Percentiles rank a stretch among this genome's conserved stretches.
These are phyloP conservation scores for Mythimna albipuncta DNA, from an alignment of 2,888 invertebrate species.

Conservation along the genomic window DNA sequence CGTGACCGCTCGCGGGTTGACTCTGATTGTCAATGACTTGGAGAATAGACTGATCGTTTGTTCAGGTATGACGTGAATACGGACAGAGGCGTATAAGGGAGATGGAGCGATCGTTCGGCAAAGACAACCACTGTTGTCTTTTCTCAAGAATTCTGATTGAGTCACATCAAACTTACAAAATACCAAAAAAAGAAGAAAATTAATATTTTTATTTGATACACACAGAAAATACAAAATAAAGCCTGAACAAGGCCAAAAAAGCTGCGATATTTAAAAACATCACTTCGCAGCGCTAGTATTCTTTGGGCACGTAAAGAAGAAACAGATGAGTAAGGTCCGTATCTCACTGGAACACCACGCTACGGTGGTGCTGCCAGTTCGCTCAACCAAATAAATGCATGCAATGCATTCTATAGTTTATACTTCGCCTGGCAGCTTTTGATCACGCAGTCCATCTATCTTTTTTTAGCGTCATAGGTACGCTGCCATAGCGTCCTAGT, in stretches of 20 bases:
- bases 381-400: too few relatives aligned
- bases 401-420: too few relatives aligned
- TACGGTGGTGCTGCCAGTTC: too few relatives aligned
- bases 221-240: not conserved
- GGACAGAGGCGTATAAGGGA: not conserved
- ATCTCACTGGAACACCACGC: not conserved
- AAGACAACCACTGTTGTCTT: not conserved
- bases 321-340: not conserved
- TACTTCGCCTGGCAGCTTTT: too few relatives aligned
- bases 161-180: not conserved
- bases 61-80: not conserved
- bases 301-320: too few relatives aligned
- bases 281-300: too few relatives aligned
- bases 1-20: conserved; percentile 46
- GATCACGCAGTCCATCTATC: too few relatives aligned
- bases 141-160: not conserved
- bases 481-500: too few relatives aligned
- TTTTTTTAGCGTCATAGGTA: too few relatives aligned
- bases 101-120: not conserved
- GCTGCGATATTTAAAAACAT: too few relatives aligned
- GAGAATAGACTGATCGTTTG: not conserved
- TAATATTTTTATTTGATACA: not conserved
- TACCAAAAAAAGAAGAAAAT: not conserved
- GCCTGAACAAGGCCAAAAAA: not conserved
- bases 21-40: conserved; percentile 25